Evolutionary conservation across 1,140 invertebrate genomes (phyloP).

Genomic region (Phymorhynchus buccinoides): DNA sequence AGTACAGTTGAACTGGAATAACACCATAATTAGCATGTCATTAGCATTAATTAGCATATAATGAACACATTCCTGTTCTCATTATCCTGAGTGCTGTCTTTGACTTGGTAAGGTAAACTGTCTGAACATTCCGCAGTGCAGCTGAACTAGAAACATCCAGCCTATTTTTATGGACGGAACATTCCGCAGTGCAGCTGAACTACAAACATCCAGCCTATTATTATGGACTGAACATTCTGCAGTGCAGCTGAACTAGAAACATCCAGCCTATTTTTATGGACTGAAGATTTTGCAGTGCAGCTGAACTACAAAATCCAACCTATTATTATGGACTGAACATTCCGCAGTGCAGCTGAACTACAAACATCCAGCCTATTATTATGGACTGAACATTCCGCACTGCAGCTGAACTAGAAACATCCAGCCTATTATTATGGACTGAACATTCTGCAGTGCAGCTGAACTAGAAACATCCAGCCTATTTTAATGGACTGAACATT

Average conservation of each 20-base stretch:
- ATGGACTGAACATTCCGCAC: no score
- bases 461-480: no score
- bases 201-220: neutral
- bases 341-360: no score
- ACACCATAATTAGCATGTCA: neutral
- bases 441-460: no score
- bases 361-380: no score
- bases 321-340: no score
- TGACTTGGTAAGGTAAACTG: conserved; percentile 77
- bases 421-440: no score
- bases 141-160: conserved; percentile 80
- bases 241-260: neutral
- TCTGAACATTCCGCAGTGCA: conserved; percentile 89
- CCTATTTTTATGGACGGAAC: no score
- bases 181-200: neutral
- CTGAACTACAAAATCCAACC: neutral
- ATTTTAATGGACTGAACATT: no score
- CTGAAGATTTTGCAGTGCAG: neutral
- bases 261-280: neutral
- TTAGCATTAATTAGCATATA: neutral
- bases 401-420: no score
- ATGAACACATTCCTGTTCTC: conserved; percentile 47
- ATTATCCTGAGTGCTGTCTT: conserved; percentile 53
- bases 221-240: no score
- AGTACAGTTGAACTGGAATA: conserved; percentile 87